Evolutionary conservation across 2,113 vertebrate species (phyloP), one percentile per base, ranked within the genome.

Genomic region (Prinia subflava): DNA sequence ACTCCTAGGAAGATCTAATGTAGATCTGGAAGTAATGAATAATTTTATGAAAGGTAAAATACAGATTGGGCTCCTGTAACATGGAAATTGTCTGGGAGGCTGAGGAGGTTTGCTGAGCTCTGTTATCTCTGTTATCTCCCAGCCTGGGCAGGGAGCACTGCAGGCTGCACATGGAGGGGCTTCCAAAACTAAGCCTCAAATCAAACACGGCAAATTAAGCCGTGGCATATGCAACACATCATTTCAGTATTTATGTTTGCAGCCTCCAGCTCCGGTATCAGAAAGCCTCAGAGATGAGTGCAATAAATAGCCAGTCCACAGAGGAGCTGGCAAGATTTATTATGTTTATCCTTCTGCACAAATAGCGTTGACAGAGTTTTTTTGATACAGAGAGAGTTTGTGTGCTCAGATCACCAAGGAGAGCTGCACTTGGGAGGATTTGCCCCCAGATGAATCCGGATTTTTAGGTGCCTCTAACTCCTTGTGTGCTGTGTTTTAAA

Each of bases 271-370:
- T 87, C 77, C 0, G 1, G 39, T 89, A 95, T 94, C 87, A 86
- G 65, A 97, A 95, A 79, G 70, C 81, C 92, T 76, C 1, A 2
- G 94, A 95, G 89, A 89, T 2, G 62, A 94, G 84, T 64, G 89
- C 62, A 97, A 89, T 92, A 95, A 96, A 95, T 84, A 92, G 95
- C 81, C 73, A n/a, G 62, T 33, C 89, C 69, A 24, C 41, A 28
- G 91, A 87, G 87, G 87, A 92, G 89, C 25, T 96, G 95, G 96
- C 94, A 95, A 44, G 92, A 92, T 94, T 84, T 95, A 75, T 95
- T 84, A 89, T 91, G 91, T 91, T 95, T 96, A 82, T 82, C 65
- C 57, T 89, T 92, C 89, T 85, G 77, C 83, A 92, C 65, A 89
- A 94, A 89, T 6, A 50, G 62, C 28, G 94, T 89, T 84, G 95